A percentile compares a stretch with the other conserved stretches of the same genome.
phyloP scores from a whole-genome alignment of 2,797 vertebrate species.

The Staurois parvus region DNA sequence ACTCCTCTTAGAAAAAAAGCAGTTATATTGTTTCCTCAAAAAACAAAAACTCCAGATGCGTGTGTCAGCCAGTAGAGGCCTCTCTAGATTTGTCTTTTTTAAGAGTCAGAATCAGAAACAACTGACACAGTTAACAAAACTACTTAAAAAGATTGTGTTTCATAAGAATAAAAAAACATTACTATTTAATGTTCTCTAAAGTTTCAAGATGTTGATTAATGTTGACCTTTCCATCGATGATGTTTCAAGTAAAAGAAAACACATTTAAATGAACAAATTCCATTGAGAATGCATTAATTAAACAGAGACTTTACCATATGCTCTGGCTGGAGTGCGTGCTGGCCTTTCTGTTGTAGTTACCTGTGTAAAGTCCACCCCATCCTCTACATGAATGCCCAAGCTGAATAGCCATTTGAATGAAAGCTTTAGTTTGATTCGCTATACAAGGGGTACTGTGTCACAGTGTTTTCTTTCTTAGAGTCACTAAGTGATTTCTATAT shows the following conservation, averaged over 20 bases:
- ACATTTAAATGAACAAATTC: slow-evolving; percentile 88
- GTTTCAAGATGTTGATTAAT: slow-evolving; percentile 85
- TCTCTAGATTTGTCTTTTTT: slow-evolving; percentile 90
- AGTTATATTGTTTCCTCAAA: background rate
- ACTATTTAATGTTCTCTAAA: slow-evolving; percentile 85
- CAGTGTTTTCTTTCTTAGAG: slow-evolving; percentile 92
- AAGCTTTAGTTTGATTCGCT: slow-evolving; percentile 88
- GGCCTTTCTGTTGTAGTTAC: slow-evolving; percentile 85
- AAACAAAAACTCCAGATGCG: slow-evolving; percentile 67
- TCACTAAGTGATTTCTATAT: slow-evolving; percentile 99
- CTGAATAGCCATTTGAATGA: slow-evolving; percentile 90
- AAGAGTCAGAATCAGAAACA: slow-evolving; percentile 59
- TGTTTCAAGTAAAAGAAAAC: slow-evolving; percentile 86
- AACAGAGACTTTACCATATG: slow-evolving; percentile 82
- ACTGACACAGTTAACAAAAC: slow-evolving; percentile 69
- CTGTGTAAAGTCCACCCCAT: slow-evolving; percentile 90
- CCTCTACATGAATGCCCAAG: slow-evolving; percentile 89
- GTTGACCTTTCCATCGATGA: slow-evolving; percentile 86
- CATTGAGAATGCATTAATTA: slow-evolving; percentile 85
- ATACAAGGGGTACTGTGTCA: slow-evolving; percentile 96
- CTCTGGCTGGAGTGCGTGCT: slow-evolving; percentile 80
- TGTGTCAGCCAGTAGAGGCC: slow-evolving; percentile 90
- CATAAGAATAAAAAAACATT: slow-evolving; percentile 70
- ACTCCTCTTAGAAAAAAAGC: too few species aligned
- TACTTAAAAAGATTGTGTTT: slow-evolving; percentile 80